Base-by-base conservation (phyloP, 2,888 invertebrate genomes). In the Hipparchia semele region DNA sequence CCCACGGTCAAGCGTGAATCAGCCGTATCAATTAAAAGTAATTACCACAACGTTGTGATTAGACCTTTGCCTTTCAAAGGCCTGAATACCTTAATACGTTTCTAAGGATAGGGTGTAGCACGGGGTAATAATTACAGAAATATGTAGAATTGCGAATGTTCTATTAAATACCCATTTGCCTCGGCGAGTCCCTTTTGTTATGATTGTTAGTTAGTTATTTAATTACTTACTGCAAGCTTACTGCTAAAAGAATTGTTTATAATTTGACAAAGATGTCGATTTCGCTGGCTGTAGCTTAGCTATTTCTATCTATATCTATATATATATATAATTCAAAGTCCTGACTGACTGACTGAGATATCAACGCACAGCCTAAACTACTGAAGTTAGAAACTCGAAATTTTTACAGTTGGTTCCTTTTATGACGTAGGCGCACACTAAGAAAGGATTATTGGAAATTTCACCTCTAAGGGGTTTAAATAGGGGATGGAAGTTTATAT, bases 101-200 rank as follows among this genome's bases (percentile, higher is more conserved):
- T 68, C 49, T 58, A 68, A 59, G 51, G 49, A 68, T 60, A 73
- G 67, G 68, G 69, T 64, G 33, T 60, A 60, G 8, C 12, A 64
- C 51, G 53, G 72, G 53, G 67, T 53, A 54, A 69, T 69, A 53
- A 73, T 73, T 60, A 73, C 46, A 65, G 33, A 39, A 33, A 10
- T 45, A 51, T 66, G 56, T 2, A 9, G 23, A n/a, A 56, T 60
- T 60, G 51, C 33, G 49, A 60, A 10, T 60, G 46, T 13, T 58
- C 8, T 13, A 51, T 67, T 71, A 60, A 61, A 39, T 12, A 65
- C 33, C 53, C 33, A 65, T 53, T 51, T 49, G 8, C 49, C 64
- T 13, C 46, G 33, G 10, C 12, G 6, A 65, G 65, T 65, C 53
- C 33, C 13, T 65, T 39, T 65, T 53, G 65, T 65, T 51, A 7